Base-by-base conservation (phyloP, 2,113 vertebrate genomes). In the Etheostoma spectabile region DNA sequence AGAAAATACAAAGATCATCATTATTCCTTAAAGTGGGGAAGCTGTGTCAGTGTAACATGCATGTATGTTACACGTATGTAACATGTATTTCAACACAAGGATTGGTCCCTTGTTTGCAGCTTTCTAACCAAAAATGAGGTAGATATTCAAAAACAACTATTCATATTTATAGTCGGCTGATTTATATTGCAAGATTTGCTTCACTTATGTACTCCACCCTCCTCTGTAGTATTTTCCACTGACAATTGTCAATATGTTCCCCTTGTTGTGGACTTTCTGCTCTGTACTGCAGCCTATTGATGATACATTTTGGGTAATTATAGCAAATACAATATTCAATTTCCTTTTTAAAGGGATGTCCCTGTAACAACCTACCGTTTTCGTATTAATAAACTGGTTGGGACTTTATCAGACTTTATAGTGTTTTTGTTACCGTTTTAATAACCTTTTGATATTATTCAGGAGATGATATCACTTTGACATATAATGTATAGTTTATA, bases 271-370 rank as follows among this genome's bases (percentile, higher is more conserved):
- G n/a, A n/a, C n/a, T n/a, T n/a, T 64, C 4, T 14, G 21, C 56
- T 63, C 70, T 60, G 27, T 21, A 4, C 57, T 65, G 66, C 6
- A 74, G 8, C 13, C 15, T 62, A 21, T 24, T 51, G 19, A 65
- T 35, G 16, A 46, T 38, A 51, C 18, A 60, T 75, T 71, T 49
- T 11, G 66, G 57, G 5, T 27, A 33, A 57, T 35, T 27, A 57
- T 21, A 49, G 18, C 18, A 79, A 60, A 72, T 67, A 6, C 38
- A 74, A 59, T 33, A 38, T 74, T n/a, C 15, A 35, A 8, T 85
- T 77, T 61, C 1, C 18, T 61, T 4, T 4, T 6, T 18, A 8
- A n/a, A 51, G 35, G 42, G 19, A 56, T 57, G 69, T 35, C 5
- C 22, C 7, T 57, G 5, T 10, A 6, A n/a, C 5, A 42, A 10